phyloP scores from a whole-genome alignment of 2,113 vertebrate species.

The Murina feae region DNA sequence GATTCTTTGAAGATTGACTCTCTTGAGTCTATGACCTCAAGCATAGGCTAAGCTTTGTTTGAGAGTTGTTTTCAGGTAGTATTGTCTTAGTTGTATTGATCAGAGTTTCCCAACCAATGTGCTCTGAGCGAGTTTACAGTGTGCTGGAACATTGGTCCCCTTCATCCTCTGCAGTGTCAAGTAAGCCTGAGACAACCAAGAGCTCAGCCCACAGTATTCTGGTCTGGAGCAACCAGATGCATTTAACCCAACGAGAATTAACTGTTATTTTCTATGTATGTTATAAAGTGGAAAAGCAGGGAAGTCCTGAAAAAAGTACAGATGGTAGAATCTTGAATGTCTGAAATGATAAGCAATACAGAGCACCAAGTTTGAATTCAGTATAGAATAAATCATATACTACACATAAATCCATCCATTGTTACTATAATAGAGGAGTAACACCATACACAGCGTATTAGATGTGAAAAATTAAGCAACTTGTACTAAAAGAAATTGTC shows the following conservation, averaged over 20 bases:
- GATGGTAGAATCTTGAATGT: background rate
- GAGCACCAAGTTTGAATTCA: background rate
- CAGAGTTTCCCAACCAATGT: background rate
- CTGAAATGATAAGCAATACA: background rate
- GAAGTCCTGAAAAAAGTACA: background rate
- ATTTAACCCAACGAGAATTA: background rate
- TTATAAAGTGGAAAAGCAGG: background rate
- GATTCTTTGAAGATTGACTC: background rate
- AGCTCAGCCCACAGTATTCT: background rate
- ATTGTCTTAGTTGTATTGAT: background rate
- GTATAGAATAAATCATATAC: background rate
- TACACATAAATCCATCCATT: background rate
- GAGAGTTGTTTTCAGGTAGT: background rate
- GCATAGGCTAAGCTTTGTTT: background rate
- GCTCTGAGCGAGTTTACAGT: background rate
- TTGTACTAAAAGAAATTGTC: background rate
- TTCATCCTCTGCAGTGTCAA: background rate
- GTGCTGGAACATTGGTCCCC: background rate
- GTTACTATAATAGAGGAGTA: background rate
- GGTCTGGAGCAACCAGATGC: background rate
- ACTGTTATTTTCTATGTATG: background rate
- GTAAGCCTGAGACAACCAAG: background rate
- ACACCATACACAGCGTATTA: background rate
- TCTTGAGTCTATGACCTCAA: background rate
- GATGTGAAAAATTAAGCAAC: conserved; percentile 20